These are phyloP conservation scores for Drosophila punjabiensis DNA, from an alignment of 1,140 invertebrate genomes.

Conservation along the genomic window DNA sequence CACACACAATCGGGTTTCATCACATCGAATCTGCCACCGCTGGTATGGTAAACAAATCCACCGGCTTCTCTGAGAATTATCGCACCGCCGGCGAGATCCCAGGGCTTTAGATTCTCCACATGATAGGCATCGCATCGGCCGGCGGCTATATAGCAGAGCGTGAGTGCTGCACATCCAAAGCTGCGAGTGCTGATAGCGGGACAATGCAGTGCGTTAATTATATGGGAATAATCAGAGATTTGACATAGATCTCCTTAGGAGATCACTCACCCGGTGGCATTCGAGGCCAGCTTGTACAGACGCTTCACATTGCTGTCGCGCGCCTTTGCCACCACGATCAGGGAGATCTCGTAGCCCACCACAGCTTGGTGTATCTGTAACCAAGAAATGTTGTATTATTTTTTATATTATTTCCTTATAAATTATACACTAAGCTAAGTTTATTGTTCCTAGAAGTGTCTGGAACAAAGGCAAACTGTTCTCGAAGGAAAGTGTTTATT, in stretches of 20 bases:
- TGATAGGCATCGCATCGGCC: conserved; percentile 90
- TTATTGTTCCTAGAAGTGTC: neutral
- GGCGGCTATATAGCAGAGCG: conserved; percentile 90
- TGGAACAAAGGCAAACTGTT: neutral
- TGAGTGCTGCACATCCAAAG: conserved; percentile 90
- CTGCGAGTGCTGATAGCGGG: conserved; percentile 87
- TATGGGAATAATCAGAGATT: neutral
- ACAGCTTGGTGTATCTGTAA: conserved; percentile 53
- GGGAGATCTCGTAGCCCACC: conserved; percentile 67
- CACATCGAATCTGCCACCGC: conserved; percentile 88
- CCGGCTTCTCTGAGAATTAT: conserved; percentile 92
- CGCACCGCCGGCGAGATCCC: conserved; percentile 90
- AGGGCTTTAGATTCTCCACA: conserved; percentile 89
- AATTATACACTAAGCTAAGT: neutral
- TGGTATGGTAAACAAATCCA: conserved; percentile 88
- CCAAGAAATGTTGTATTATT: neutral
- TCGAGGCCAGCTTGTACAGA: conserved; percentile 65
- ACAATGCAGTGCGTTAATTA: neutral
- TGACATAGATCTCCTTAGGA: neutral
- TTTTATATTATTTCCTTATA: neutral
- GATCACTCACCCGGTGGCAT: conserved; percentile 62
- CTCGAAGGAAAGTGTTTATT: neutral
- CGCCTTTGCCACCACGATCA: conserved; percentile 57
- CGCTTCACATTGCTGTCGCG: conserved; percentile 74
- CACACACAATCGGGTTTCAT: conserved; percentile 89